Conservation (phyloP, 2,113 vertebrate species). For the Connochaetes taurinus region DNA sequence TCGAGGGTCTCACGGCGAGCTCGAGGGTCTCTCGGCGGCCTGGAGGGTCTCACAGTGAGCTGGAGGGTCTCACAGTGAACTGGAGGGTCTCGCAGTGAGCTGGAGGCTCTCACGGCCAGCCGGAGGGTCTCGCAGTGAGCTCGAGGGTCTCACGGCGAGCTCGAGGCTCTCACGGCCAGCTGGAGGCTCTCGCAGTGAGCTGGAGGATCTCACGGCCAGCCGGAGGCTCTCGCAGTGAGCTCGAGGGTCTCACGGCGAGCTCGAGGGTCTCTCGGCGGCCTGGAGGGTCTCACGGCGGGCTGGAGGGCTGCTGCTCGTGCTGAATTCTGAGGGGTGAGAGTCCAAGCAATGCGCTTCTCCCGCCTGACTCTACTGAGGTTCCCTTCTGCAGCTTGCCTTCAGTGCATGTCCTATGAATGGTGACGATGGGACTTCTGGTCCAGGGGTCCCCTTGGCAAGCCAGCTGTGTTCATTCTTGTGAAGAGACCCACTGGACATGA, state of each 20-base stretch:
- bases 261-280: too few species aligned
- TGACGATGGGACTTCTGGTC: not conserved
- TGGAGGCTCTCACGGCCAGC: too few species aligned
- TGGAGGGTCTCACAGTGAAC: fast-evolving
- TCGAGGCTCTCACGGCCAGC: fast-evolving
- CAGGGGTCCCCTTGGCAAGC: too few species aligned
- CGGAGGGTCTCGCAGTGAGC: fast-evolving
- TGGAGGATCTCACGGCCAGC: too few species aligned
- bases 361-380: not conserved
- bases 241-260: fast-evolving
- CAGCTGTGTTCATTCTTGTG: not conserved
- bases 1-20: too few species aligned
- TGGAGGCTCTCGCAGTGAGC: too few species aligned
- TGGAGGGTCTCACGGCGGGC: fast-evolving
- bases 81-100: fast-evolving
- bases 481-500: not conserved
- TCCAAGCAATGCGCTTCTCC: not conserved
- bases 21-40: too few species aligned
- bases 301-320: not conserved
- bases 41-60: too few species aligned
- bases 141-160: fast-evolving
- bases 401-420: fast-evolving
- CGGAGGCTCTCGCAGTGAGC: fast-evolving
- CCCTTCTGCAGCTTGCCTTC: not conserved
- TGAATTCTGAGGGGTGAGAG: fast-evolving